Conservation (phyloP, 2,888 invertebrate genomes). For the Parasteatoda lunata region DNA sequence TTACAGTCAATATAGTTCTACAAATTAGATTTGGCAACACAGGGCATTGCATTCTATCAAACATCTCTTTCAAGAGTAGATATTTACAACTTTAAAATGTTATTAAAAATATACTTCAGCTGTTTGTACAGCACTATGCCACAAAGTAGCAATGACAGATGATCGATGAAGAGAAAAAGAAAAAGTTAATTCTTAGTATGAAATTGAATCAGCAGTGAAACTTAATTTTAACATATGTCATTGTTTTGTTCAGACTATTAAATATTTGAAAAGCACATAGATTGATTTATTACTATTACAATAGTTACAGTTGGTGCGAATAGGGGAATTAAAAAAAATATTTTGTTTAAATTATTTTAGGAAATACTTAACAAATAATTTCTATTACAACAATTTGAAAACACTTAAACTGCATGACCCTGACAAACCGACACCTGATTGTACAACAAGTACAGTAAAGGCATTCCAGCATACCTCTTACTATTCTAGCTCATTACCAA, state of each 20-base stretch:
- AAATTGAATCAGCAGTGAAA: conserved; percentile 45
- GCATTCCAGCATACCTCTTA: no score
- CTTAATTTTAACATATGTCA: neutral
- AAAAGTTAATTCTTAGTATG: neutral
- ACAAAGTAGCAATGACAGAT: conserved; percentile 42
- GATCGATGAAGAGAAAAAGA: neutral
- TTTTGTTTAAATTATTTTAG: no score
- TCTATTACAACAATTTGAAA: no score
- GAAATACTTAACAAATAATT: no score
- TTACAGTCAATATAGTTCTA: conserved; percentile 36
- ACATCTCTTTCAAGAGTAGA: conserved; percentile 52
- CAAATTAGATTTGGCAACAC: conserved; percentile 65
- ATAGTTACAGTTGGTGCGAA: no score
- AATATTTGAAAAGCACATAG: no score
- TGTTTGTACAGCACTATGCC: conserved; percentile 44
- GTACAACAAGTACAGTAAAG: no score
- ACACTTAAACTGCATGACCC: no score
- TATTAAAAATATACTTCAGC: conserved; percentile 66
- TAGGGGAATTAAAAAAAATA: no score
- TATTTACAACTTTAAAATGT: conserved; percentile 66
- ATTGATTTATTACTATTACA: no score
- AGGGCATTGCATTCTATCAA: conserved; percentile 57
- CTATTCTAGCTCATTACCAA: no score
- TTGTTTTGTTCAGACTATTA: neutral
- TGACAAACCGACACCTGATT: no score